Evolutionary conservation across 2,113 vertebrate species (phyloP).

Genomic region (Tricholaema leucomelas): DNA sequence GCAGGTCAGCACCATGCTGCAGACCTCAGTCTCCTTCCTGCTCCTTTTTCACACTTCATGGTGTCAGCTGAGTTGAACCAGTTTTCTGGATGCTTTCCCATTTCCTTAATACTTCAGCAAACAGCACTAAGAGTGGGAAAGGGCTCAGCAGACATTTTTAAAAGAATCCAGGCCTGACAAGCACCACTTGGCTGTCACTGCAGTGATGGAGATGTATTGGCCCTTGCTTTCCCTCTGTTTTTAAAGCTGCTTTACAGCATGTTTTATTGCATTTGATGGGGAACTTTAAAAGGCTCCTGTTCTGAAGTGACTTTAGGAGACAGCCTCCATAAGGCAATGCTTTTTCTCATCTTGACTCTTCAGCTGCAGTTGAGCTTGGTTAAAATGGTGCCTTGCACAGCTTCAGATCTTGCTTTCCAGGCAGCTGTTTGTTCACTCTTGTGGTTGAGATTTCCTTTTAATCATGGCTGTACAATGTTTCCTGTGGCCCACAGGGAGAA

Average conservation of each 20-base stretch:
- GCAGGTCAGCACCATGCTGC: not conserved
- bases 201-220: not conserved
- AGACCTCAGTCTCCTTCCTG: not conserved
- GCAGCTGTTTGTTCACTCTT: not conserved
- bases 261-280: not conserved
- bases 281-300: not conserved
- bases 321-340: not conserved
- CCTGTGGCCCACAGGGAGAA: not conserved
- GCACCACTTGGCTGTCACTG: not conserved
- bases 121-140: not conserved
- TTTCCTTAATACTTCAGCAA: conserved; percentile 32
- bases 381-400: not conserved
- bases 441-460: not conserved
- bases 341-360: not conserved
- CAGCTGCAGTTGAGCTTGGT: not conserved
- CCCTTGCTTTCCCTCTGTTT: not conserved
- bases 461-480: not conserved
- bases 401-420: not conserved
- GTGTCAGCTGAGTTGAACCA: conserved; percentile 23
- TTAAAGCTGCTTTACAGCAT: not conserved
- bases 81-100: conserved; percentile 43
- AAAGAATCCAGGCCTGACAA: not conserved
- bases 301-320: not conserved
- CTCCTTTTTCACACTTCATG: not conserved
- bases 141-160: not conserved